A percentile compares a stretch with the other conserved stretches of the same genome.
phyloP scores from a whole-genome alignment of 2,113 vertebrate genomes.

The Petrocephalus zakoni region DNA sequence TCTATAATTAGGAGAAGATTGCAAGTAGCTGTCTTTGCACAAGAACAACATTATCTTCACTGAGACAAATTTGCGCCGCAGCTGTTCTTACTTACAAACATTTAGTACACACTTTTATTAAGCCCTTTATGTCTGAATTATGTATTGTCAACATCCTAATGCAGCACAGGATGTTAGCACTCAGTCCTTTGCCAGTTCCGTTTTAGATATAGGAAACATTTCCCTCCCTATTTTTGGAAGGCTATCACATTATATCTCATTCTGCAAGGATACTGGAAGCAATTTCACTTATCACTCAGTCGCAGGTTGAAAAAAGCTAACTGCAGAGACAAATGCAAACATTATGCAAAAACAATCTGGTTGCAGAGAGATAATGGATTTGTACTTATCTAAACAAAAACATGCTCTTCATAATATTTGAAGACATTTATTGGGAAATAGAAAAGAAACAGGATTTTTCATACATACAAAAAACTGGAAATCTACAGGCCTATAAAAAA shows the following conservation, averaged over 20 bases:
- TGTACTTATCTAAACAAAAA: neutral
- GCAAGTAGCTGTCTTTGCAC: neutral
- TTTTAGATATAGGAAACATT: slow-evolving; percentile 35
- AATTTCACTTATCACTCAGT: slow-evolving; percentile 23
- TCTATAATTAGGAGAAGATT: neutral
- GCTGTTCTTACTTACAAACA: slow-evolving; percentile 36
- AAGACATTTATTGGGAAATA: neutral
- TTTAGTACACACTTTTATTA: neutral
- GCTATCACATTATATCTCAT: slow-evolving; percentile 5
- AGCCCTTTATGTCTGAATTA: neutral
- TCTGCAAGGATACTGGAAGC: slow-evolving; percentile 12
- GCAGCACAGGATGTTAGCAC: slow-evolving; percentile 46
- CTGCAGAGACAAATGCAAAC: neutral
- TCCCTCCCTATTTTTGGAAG: slow-evolving; percentile 26
- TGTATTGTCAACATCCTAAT: slow-evolving; percentile 49
- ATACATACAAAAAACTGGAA: neutral
- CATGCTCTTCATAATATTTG: neutral
- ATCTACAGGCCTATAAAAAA: neutral
- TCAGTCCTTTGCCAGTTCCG: slow-evolving; percentile 26
- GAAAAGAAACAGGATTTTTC: neutral
- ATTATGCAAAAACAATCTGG: neutral
- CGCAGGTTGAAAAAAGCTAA: neutral
- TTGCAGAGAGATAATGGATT: neutral
- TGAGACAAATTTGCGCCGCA: slow-evolving; percentile 29
- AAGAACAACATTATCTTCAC: neutral